Percentiles rank a stretch among this genome's conserved stretches.
Conservation (phyloP, 2,888 invertebrate genomes). For the Sphaeridia pumilis region DNA sequence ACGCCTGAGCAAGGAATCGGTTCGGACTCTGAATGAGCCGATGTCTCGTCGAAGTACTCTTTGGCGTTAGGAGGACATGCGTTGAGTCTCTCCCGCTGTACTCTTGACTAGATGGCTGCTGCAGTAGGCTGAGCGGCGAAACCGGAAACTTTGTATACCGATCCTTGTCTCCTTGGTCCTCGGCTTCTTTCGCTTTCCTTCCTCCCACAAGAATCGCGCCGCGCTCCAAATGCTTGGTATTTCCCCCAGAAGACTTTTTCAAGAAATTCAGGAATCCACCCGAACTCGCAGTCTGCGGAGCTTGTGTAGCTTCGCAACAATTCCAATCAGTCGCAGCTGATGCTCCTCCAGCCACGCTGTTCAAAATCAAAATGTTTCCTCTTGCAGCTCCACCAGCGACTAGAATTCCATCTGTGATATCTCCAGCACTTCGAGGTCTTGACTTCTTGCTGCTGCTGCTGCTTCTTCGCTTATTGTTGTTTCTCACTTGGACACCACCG, state of each 20-base stretch:
- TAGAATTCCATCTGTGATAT: slow-evolving; percentile 17
- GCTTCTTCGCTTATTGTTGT: too few species aligned
- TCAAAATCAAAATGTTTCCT: background rate
- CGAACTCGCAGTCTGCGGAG: slow-evolving; percentile 14
- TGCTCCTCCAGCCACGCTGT: background rate
- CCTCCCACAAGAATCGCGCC: background rate
- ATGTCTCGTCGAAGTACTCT: slow-evolving; percentile 21
- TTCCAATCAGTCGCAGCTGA: too few species aligned
- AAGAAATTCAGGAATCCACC: slow-evolving; percentile 33
- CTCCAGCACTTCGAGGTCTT: slow-evolving; percentile 27
- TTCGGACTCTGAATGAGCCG: slow-evolving; percentile 10
- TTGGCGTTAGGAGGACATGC: slow-evolving; percentile 33
- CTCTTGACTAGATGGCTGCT: slow-evolving; percentile 21
- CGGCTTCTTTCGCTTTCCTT: background rate
- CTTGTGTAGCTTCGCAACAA: too few species aligned
- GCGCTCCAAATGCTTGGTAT: slow-evolving; percentile 32
- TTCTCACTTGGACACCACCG: too few species aligned
- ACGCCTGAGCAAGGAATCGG: slow-evolving; percentile 28
- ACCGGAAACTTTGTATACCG: slow-evolving; percentile 35
- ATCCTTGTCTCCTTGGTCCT: slow-evolving; percentile 10
- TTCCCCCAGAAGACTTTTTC: slow-evolving; percentile 28
- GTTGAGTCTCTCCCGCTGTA: slow-evolving; percentile 31
- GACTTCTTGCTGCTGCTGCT: too few species aligned
- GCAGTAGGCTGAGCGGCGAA: slow-evolving; percentile 12
- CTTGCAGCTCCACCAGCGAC: slow-evolving; percentile 4